Evolutionary conservation across 2,888 invertebrate genomes (phyloP).

Genomic region (Carpatolechia fugitivella): DNA sequence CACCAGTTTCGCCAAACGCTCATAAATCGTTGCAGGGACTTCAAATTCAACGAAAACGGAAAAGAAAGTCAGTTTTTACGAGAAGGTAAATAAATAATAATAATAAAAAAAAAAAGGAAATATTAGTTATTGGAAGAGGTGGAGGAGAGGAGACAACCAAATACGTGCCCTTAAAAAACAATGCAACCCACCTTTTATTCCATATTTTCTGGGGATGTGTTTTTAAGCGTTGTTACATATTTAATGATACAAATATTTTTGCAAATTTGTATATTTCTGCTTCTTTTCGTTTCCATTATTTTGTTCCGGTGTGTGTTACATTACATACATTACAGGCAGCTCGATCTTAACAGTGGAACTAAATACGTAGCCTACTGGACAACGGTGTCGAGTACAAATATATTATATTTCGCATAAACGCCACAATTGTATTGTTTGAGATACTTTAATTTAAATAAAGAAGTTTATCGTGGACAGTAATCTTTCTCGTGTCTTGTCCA

Average conservation of each 20-base stretch:
- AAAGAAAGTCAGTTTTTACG: no score
- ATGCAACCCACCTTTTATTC: not conserved
- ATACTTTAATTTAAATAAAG: no score
- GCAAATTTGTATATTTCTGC: conserved; percentile 66
- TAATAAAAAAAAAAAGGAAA: no score
- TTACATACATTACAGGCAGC: conserved; percentile 17
- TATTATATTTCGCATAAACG: not conserved
- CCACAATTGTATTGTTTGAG: no score
- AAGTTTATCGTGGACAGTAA: no score
- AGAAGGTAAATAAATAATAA: no score
- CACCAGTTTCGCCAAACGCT: no score
- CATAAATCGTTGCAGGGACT: no score
- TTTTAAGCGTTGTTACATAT: not conserved
- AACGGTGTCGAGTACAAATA: conserved; percentile 22
- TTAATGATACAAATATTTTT: conserved; percentile 42
- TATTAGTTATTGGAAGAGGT: no score
- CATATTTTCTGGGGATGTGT: not conserved
- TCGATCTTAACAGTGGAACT: conserved; percentile 38
- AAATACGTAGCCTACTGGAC: conserved; percentile 39
- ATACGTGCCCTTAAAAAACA: not conserved
- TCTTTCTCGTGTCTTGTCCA: no score
- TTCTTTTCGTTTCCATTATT: conserved; percentile 40
- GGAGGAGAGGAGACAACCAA: no score
- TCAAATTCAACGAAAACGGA: no score
- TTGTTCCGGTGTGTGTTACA: conserved; percentile 41